Conservation (phyloP, 2,113 vertebrate species). For the Corynorhinus townsendii region DNA sequence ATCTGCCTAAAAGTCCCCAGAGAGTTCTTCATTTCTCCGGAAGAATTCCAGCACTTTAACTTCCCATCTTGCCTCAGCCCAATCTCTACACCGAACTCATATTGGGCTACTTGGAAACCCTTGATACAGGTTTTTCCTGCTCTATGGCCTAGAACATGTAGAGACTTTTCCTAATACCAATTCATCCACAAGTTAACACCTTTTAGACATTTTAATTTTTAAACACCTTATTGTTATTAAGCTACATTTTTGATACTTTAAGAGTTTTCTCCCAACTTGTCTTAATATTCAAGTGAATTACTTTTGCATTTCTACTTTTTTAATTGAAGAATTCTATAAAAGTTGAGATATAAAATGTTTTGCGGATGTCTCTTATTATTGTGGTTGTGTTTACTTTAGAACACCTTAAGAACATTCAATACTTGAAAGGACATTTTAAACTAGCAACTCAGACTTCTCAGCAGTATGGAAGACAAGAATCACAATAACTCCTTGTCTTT, state of each 20-base stretch:
- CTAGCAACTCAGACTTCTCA: neutral
- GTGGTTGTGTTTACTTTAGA: neutral
- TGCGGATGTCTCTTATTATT: neutral
- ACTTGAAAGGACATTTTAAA: neutral
- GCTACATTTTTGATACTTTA: neutral
- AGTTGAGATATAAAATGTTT: neutral
- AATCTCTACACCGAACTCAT: neutral
- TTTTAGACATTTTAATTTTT: neutral
- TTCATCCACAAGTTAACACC: neutral
- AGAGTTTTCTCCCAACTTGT: neutral
- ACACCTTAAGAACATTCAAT: neutral
- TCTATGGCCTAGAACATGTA: neutral
- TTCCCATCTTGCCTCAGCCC: neutral
- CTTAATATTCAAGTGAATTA: neutral
- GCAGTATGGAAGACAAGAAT: neutral
- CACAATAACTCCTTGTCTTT: neutral
- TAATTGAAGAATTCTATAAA: neutral
- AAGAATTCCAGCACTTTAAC: neutral
- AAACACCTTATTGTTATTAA: neutral
- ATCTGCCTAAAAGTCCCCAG: neutral
- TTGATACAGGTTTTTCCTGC: neutral
- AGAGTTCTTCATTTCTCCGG: neutral
- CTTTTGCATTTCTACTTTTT: neutral
- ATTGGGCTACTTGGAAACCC: neutral
- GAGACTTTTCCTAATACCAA: neutral